Evolutionary conservation across 2,888 invertebrate species (phyloP), one percentile per base, ranked within the genome.

Genomic region (Epirrhoe tristata): DNA sequence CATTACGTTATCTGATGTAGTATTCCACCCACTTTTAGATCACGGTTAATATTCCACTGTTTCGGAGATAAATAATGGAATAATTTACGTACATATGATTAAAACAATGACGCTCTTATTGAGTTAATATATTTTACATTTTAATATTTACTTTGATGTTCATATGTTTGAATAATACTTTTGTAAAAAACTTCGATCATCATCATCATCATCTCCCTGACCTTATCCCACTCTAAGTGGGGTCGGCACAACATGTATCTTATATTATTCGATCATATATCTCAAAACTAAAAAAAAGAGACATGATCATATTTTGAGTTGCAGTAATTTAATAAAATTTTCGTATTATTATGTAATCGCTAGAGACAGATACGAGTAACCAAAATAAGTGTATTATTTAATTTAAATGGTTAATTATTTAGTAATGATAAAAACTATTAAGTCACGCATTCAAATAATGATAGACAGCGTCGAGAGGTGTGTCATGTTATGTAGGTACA

Each of bases 371-470:
- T 61, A 66, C 16, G 57, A 8, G 16, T 1, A 51, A 3, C 48
- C 39, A 52, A 55, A 17, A 59, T 32, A 48, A 24, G 54, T 58
- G 61, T 60, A 62, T 69, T 59, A 55, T 61, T 61, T 61, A 54
- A 52, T 32, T 54, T 50, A 56, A 56, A 67, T 63, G 59, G 54
- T 67, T 71, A 72, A 69, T 73, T 71, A 72, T 63, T 43, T 59
- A 32, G 57, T 55, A 55, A 58, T 64, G 78, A 79, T 78, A 75
- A 74, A 62, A 59, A 55, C 57, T 36, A 70, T 70, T 66, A 56
- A 70, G 74, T 77, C 81, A 81, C 80, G 80, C 76, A 54, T 60
- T 59, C 63, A 64, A 66, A 65, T 72, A 69, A 72, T 80, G 81
- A 59, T 61, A 68, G 71, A 63, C 73, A 75, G 64, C 59, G 56